These are phyloP conservation scores for Sycophila texana DNA, from an alignment of 2,888 invertebrate species.

Conservation along the genomic window DNA sequence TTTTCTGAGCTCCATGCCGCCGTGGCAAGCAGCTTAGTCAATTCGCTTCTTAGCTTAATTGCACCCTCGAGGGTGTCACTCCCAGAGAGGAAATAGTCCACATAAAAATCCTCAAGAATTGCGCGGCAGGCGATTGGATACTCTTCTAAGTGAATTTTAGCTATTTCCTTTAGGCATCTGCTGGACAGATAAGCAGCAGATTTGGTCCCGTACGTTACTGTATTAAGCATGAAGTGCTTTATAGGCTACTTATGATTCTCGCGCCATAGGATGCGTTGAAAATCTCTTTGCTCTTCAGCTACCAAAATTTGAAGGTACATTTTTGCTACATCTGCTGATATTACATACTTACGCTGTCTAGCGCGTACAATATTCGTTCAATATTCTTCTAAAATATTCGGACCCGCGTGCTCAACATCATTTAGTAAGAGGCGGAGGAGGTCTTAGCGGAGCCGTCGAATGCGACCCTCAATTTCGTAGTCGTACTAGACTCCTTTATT, in stretches of 20 bases:
- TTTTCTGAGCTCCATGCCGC: not conserved
- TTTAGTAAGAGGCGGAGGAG: not conserved
- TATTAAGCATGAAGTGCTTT: not conserved
- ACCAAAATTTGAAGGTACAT: not conserved
- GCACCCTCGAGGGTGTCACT: not conserved
- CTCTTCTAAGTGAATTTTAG: not conserved
- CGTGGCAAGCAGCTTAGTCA: not conserved
- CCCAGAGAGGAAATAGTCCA: conserved; percentile 2
- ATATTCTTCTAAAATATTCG: not conserved
- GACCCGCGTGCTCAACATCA: not conserved
- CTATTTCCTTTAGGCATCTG: not conserved
- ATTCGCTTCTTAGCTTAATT: not conserved
- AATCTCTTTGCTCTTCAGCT: not conserved
- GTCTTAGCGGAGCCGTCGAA: not conserved
- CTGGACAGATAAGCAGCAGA: conserved; percentile 11
- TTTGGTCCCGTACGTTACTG: conserved; percentile 20
- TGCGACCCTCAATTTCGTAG: not conserved
- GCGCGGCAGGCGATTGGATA: not conserved
- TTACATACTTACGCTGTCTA: not conserved
- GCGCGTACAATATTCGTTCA: too few species aligned
- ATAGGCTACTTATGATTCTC: not conserved
- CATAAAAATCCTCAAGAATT: conserved; percentile 1
- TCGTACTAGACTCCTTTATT: not conserved
- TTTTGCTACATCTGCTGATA: not conserved
- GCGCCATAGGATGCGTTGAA: conserved; percentile 26